Conservation (phyloP, 2,888 invertebrate species). For the Dioctria linearis region DNA sequence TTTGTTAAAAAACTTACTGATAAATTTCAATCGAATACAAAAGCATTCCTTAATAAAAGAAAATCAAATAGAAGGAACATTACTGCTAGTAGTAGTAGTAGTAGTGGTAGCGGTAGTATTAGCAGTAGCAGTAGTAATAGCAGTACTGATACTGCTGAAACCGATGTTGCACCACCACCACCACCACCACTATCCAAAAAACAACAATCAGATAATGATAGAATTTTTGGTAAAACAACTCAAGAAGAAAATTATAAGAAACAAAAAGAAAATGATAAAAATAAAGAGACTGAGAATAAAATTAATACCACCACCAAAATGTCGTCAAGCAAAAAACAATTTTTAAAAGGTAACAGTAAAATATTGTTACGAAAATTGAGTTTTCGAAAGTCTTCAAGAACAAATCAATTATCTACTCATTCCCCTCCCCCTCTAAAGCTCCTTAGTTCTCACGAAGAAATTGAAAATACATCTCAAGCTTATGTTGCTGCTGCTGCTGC, state of each 20-base stretch:
- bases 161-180: no score
- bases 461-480: no score
- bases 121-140: not conserved
- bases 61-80: no score
- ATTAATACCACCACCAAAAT: not conserved
- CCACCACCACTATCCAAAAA: not conserved
- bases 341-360: constrained; percentile 54
- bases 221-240: not conserved
- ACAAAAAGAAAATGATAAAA: not conserved
- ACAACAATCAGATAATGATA: not conserved
- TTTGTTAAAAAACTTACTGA: constrained; percentile 59
- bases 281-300: constrained; percentile 44
- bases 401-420: constrained; percentile 60
- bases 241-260: constrained; percentile 23
- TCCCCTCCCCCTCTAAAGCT: no score
- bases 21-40: constrained; percentile 49
- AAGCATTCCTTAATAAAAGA: constrained; percentile 21
- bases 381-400: constrained; percentile 57
- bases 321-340: constrained; percentile 60
- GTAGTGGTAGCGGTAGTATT: not conserved
- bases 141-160: not conserved
- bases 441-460: no score
- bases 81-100: constrained; percentile 6
- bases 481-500: no score
- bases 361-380: constrained; percentile 62